Evolutionary conservation across 1,140 invertebrate genomes (phyloP), one percentile per base, ranked within the genome.

Genomic region (Magallana ariakensis): DNA sequence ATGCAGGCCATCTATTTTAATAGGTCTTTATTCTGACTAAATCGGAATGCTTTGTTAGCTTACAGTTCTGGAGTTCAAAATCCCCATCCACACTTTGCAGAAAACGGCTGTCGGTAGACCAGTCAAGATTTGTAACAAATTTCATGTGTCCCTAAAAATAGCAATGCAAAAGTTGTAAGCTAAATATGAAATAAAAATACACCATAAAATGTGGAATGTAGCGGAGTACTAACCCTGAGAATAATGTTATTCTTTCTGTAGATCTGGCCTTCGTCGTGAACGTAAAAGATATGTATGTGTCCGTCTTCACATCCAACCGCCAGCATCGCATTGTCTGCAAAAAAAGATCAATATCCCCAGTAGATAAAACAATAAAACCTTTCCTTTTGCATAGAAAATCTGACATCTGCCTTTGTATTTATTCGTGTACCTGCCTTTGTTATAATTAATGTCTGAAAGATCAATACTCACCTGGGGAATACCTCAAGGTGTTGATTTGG

Each of bases 41-140:
- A 46, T 5, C 5, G 33, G 33, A 46, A 46, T 4, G 33, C 5
- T 46, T 46, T 46, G 33, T 46, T 5, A 4, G 89, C 90, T 91
- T 85, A 92, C 91, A 92, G 66, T 85, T 88, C 6, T 89, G 80
- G 11, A 98, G 90, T 94, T 98, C 98, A 93, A 98, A 98, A 93
- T 98, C 97, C 84, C 97, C 97, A 66, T 97, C 98, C 92, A 98
- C 98, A 88, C 97, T 97, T 91, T 97, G 96, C 54, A 99, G 94
- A 92, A 96, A 97, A 92, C 97, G 96, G 87, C 96, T 96, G 94
- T 98, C 97, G 15, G 94, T 94, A 0, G 97, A 97, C 98, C 98
- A 99, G 94, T 99, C 98, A 85, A 98, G 62, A 93, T 98, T 97
- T n/a, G 96, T 97, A 60, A 99, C 96, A 92, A 96, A 98, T 94